Evolutionary conservation across 2,888 invertebrate species (phyloP).

Genomic region (Quadroppia sp.): DNA sequence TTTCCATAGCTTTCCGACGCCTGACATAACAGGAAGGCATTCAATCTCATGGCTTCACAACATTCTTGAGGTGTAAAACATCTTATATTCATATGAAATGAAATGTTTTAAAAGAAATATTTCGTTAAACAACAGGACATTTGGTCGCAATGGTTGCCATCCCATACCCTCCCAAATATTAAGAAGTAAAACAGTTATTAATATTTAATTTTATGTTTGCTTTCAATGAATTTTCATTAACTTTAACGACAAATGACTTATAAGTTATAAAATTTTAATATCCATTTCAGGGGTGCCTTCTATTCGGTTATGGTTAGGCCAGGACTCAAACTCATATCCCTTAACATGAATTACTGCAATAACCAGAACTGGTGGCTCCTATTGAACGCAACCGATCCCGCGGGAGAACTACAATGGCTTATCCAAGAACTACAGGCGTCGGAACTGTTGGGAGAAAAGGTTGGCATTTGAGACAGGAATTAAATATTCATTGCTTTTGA

Average conservation of each 20-base stretch:
- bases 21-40: constrained; percentile 62
- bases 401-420: constrained; percentile 75
- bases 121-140: constrained; percentile 80
- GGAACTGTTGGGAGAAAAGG: constrained; percentile 65
- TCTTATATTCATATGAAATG: background rate
- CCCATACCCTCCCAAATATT: constrained; percentile 78
- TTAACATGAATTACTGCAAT: constrained; percentile 78
- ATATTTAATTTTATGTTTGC: background rate
- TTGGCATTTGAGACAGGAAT: constrained; percentile 27
- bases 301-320: constrained; percentile 66
- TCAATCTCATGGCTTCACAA: constrained; percentile 61
- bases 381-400: constrained; percentile 59
- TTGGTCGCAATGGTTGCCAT: constrained; percentile 88
- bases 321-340: constrained; percentile 68
- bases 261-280: constrained; percentile 12
- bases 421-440: constrained; percentile 67
- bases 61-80: constrained; percentile 2
- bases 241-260: constrained; percentile 17
- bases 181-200: constrained; percentile 53
- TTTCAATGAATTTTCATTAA: constrained; percentile 64
- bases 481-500: background rate
- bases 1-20: constrained; percentile 55
- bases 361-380: constrained; percentile 60
- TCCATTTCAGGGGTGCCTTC: constrained; percentile 54
- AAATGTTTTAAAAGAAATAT: constrained; percentile 59